Evolutionary conservation across 2,797 vertebrate genomes (phyloP), one percentile per base, ranked within the genome.

Genomic region (Columba guinea): DNA sequence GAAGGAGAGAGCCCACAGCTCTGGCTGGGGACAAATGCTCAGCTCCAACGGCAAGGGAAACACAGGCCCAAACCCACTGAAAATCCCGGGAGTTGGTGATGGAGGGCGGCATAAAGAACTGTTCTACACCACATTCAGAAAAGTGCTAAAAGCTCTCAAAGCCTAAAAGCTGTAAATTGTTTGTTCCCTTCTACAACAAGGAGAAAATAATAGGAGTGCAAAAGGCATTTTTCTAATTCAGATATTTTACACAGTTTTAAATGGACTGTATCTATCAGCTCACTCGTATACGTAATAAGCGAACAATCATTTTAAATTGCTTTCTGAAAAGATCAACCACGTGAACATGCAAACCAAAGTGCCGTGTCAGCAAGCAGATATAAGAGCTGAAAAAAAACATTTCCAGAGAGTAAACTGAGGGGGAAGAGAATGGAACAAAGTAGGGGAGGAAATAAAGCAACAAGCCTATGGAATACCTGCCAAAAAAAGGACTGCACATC

Each of bases 251-350:
- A 11, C 5, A 46, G 68, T 76, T 87, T 91, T 76, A 95, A 94
- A 58, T 34, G 53, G 62, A 48, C 87, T 19, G 41, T 83, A 56
- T 65, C 71, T 92, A 82, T 82, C 76, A 74, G 76, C 64, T 95
- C 35, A n/a, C 77, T 95, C 1, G 4, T 53, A 90, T 22, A 84
- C 0, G 10, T 67, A 94, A 71, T 55, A 92, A 89, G 53, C 27
- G 92, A 95, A 89, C 55, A 71, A 88, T 55, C 49, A 91, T 70
- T 97, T 94, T 83, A 79, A 96, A 71, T 23, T 49, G 79, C 88
- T 95, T 95, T 95, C 94, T 87, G 90, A 65, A 91, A 92, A 95
- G 73, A 97, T 77, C 82, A 89, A 87, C 77, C 65, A 44, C 11
- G 35, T 84, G 93, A 94, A 91, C 65, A 80, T 90, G 76, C 82